A percentile compares a stretch with the other conserved stretches of the same genome.
phyloP scores from a whole-genome alignment of 2,888 invertebrate species.

The Fissipunctia ypsillon region DNA sequence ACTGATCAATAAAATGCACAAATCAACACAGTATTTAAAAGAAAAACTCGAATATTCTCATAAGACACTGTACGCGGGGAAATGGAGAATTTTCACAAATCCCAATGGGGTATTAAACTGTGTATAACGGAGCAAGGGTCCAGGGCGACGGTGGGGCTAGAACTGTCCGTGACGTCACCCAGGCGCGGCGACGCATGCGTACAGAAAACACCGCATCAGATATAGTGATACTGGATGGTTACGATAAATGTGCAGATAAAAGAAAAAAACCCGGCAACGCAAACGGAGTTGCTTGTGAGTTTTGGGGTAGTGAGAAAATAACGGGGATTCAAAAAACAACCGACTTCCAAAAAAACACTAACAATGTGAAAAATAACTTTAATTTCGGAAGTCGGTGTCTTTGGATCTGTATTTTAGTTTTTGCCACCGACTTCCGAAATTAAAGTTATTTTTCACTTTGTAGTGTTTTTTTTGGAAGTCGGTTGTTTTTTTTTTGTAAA shows the following conservation, averaged over 20 bases:
- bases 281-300: not conserved
- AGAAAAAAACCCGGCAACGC: not conserved
- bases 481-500: too few species aligned
- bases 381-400: too few species aligned
- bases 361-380: too few species aligned
- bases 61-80: constrained; percentile 36
- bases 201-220: constrained; percentile 65
- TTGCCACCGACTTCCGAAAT: too few species aligned
- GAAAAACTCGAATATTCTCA: constrained; percentile 37
- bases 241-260: not conserved
- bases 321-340: not conserved
- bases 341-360: too few species aligned
- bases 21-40: constrained; percentile 24
- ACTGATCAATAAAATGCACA: constrained; percentile 37
- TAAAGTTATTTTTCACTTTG: too few species aligned
- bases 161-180: constrained; percentile 85
- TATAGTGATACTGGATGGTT: constrained; percentile 73
- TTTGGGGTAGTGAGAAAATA: not conserved
- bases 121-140: constrained; percentile 69
- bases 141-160: constrained; percentile 75
- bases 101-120: constrained; percentile 39
- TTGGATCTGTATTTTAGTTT: too few species aligned
- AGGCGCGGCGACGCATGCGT: constrained; percentile 87
- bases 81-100: constrained; percentile 3
- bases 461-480: too few species aligned